These are phyloP conservation scores for Kryptolebias ocellatus DNA, from an alignment of 2,797 vertebrate species.

Conservation along the genomic window DNA sequence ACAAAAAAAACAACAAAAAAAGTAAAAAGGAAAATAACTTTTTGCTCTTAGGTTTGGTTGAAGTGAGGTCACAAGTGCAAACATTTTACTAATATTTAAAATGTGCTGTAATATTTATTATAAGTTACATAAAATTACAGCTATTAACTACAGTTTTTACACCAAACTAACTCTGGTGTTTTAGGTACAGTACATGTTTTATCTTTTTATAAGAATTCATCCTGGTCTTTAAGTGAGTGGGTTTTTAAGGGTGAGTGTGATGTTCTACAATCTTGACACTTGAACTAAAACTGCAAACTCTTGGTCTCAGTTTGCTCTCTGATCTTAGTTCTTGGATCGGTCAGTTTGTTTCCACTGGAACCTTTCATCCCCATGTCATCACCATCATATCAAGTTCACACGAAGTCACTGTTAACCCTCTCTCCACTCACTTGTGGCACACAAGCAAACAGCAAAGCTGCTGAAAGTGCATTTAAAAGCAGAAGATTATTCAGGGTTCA, in stretches of 20 bases:
- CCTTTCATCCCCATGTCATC: not conserved
- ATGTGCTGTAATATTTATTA: not conserved
- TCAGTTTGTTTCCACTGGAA: constrained; percentile 8
- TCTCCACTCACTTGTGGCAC: not conserved
- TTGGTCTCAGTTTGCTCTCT: not conserved
- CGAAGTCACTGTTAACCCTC: not conserved
- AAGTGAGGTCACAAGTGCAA: not conserved
- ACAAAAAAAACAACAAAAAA: too few relatives aligned
- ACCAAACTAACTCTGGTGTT: too few relatives aligned
- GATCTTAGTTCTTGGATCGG: not conserved
- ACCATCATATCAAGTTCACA: too few relatives aligned
- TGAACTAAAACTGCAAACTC: not conserved
- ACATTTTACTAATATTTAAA: not conserved
- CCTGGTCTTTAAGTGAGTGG: not conserved
- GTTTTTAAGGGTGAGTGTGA: not conserved
- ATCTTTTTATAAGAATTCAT: too few relatives aligned
- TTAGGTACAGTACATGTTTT: too few relatives aligned
- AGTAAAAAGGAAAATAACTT: too few relatives aligned
- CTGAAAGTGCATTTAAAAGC: not conserved
- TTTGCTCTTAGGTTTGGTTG: too few relatives aligned
- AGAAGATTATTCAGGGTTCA: not conserved
- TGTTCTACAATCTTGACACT: not conserved
- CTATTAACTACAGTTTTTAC: too few relatives aligned
- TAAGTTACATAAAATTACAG: not conserved
- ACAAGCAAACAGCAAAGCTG: constrained; percentile 9